A percentile compares a stretch with the other conserved stretches of the same genome.
Evolutionary conservation across 2,113 vertebrate species (phyloP).

Genomic region (Phalacrocorax carbo): DNA sequence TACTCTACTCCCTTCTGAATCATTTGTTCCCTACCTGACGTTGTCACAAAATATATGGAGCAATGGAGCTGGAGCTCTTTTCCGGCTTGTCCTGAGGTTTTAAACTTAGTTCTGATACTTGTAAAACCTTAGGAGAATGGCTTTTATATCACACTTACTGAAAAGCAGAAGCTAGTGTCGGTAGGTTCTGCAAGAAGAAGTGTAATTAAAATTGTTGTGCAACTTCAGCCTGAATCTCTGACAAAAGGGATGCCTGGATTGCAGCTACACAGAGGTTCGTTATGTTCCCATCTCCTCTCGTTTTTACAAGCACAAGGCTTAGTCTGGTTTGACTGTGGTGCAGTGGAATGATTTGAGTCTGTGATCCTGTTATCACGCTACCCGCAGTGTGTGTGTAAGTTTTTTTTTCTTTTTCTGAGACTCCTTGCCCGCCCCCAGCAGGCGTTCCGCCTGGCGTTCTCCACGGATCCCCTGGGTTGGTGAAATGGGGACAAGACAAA

Average conservation of each 20-base stretch:
- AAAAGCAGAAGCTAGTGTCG: neutral
- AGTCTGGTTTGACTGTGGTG: neutral
- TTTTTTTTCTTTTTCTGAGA: neutral
- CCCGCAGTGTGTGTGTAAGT: no score
- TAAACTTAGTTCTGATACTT: neutral
- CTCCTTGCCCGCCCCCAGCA: neutral
- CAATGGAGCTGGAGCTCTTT: neutral
- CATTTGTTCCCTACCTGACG: neutral
- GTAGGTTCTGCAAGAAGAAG: neutral
- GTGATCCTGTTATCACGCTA: neutral
- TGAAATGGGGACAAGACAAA: neutral
- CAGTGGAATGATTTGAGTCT: neutral
- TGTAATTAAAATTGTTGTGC: neutral
- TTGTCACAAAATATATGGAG: no score
- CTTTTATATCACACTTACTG: neutral
- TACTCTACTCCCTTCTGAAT: neutral
- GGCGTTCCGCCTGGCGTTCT: accelerated
- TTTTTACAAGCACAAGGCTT: neutral
- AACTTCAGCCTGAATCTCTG: neutral
- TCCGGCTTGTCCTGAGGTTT: neutral
- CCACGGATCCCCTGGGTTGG: neutral
- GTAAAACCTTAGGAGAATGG: neutral
- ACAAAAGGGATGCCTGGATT: neutral
- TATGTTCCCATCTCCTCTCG: accelerated
- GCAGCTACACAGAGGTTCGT: accelerated